Conservation (phyloP, 1,140 invertebrate genomes). For the Zaprionus vittiger region DNA sequence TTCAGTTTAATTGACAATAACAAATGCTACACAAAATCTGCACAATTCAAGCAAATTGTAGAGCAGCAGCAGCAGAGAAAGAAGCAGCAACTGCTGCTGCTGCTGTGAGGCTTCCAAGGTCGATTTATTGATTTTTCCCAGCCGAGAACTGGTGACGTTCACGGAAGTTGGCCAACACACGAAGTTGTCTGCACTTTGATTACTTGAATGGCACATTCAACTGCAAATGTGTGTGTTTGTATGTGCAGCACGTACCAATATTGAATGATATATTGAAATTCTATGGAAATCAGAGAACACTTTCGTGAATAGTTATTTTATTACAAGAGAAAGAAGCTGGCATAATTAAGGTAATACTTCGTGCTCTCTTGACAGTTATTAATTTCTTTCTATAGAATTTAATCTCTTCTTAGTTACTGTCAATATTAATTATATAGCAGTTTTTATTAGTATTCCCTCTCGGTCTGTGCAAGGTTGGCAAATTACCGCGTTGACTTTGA, state of each 20-base stretch:
- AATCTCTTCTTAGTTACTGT: neutral
- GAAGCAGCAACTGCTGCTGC: slow-evolving; percentile 19
- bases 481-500: slow-evolving; percentile 34
- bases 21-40: neutral
- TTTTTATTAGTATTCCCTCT: neutral
- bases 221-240: slow-evolving; percentile 11
- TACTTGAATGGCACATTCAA: slow-evolving; percentile 23
- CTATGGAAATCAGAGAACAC: neutral
- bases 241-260: neutral
- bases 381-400: neutral
- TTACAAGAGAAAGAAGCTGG: too few relatives aligned
- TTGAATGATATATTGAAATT: neutral
- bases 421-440: neutral
- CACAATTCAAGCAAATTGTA: slow-evolving; percentile 25
- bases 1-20: slow-evolving; percentile 20
- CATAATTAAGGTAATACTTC: neutral
- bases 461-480: neutral
- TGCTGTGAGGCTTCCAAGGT: slow-evolving; percentile 66
- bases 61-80: slow-evolving; percentile 9
- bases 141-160: slow-evolving; percentile 37
- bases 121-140: slow-evolving; percentile 83
- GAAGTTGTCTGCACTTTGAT: slow-evolving; percentile 52
- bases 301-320: neutral
- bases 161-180: slow-evolving; percentile 49
- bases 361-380: neutral